These are phyloP conservation scores for Neodon shergylaensis DNA, from an alignment of 2,113 vertebrate genomes.

Conservation along the genomic window DNA sequence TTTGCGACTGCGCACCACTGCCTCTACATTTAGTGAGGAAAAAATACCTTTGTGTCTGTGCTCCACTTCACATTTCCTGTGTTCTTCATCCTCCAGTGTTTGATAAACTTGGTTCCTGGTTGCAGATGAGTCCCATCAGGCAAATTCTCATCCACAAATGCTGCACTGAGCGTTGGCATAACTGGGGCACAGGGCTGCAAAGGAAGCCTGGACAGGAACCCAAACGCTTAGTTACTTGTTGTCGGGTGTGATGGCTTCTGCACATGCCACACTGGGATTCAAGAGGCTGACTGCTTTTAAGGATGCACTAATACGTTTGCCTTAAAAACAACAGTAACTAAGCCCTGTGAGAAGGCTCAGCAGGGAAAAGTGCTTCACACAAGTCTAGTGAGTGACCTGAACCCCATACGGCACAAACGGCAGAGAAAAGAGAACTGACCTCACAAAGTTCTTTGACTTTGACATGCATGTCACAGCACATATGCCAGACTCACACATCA, in stretches of 20 bases:
- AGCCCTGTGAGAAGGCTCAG: background rate
- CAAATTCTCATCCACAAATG: constrained; percentile 99
- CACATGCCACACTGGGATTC: background rate
- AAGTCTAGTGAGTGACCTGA: background rate
- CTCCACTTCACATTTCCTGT: constrained; percentile 96
- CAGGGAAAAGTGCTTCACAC: background rate
- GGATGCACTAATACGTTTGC: background rate
- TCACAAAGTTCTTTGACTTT: background rate
- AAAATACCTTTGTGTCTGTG: constrained; percentile 92
- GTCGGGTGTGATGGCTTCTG: background rate
- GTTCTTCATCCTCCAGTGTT: constrained; percentile 99
- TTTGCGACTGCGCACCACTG: background rate
- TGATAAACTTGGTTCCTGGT: constrained; percentile 96
- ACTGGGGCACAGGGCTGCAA: constrained; percentile 91
- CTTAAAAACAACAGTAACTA: constrained; percentile 2
- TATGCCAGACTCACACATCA: background rate
- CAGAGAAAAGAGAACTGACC: background rate
- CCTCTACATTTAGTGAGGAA: background rate
- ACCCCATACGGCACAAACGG: background rate
- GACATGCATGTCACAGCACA: background rate
- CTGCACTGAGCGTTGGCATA: constrained; percentile 94
- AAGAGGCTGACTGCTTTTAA: background rate
- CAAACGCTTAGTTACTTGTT: constrained; percentile 7
- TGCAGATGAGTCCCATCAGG: constrained; percentile 96
- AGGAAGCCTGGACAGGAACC: constrained; percentile 87